These are phyloP conservation scores for Pseudomyrmex dendroicus DNA, from an alignment of 1,140 invertebrate species.

Conservation along the genomic window DNA sequence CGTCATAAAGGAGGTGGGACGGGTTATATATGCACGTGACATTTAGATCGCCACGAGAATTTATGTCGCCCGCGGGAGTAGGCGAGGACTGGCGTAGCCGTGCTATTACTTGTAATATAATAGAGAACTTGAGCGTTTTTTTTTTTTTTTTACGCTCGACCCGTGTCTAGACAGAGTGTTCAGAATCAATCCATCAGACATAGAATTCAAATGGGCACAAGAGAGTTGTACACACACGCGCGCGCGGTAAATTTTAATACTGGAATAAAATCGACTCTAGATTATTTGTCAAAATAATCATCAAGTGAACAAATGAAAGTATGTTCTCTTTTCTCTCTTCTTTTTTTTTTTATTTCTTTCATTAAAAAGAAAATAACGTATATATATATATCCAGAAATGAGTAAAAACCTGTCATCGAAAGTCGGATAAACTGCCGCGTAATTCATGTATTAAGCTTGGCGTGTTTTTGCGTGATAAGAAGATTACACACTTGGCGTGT, in stretches of 20 bases:
- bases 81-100: conserved; percentile 24
- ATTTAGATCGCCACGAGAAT: conserved; percentile 21
- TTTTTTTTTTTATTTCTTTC: no score
- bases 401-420: not conserved
- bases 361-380: not conserved
- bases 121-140: conserved; percentile 16
- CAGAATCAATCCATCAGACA: not conserved
- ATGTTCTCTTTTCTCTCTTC: no score
- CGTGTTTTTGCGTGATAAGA: not conserved
- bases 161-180: not conserved
- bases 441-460: not conserved
- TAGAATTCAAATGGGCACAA: no score
- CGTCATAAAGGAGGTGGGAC: conserved; percentile 10
- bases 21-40: conserved; percentile 14
- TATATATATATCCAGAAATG: not conserved
- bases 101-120: conserved; percentile 48
- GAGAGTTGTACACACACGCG: not conserved
- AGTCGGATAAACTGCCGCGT: not conserved
- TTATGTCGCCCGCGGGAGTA: conserved; percentile 28
- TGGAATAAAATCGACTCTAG: not conserved
- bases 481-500: not conserved
- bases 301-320: no score
- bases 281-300: not conserved
- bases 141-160: conserved; percentile 33
- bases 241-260: not conserved